Evolutionary conservation across 2,113 vertebrate genomes (phyloP), one percentile per base, ranked within the genome.

Genomic region (Oryzias melastigma): DNA sequence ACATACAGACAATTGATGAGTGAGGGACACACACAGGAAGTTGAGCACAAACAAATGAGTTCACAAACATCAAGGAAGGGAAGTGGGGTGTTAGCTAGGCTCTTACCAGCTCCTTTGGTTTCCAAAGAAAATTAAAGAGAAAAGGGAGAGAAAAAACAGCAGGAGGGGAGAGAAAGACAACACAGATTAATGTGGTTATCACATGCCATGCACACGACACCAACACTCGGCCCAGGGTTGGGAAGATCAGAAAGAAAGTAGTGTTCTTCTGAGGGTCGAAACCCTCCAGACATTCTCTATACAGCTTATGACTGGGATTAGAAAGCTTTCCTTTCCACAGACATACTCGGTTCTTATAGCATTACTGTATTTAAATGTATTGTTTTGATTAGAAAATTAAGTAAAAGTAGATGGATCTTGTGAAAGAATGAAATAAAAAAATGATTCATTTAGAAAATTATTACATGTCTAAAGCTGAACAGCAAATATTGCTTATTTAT

Each of bases 81-180:
- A 12, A 35, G 51, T 48, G 52, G 59, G 78, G 63, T 68, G 60
- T 86, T 83, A 87, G 77, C 77, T 66, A 85, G 85, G 89, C 90
- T 94, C 92, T 97, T 97, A 97, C 95, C 95, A 96, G 95, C 93
- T 97, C 95, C 95, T 96, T 92, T 92, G 89, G 91, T 93, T 92
- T 92, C 91, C 90, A 92, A 91, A 90, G 89, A 90, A 75, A 90
- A 85, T 90, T 88, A 90, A 79, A 91, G 78, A 84, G 73, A 84
- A 84, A 62, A 81, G 59, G 75, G 79, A 80, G 77, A 73, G 69
- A 81, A 68, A 81, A 64, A 79, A 77, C 68, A 77, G 52, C 56
- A 65, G 65, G 59, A 63, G 62, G 43, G 85, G 78, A 85, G 82
- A 84, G 73, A 87, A 80, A 86, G 57, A 88, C 81, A 88, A 89